Evolutionary conservation across 1,140 invertebrate genomes (phyloP).

Genomic region (Rhyacophila brunnea): DNA sequence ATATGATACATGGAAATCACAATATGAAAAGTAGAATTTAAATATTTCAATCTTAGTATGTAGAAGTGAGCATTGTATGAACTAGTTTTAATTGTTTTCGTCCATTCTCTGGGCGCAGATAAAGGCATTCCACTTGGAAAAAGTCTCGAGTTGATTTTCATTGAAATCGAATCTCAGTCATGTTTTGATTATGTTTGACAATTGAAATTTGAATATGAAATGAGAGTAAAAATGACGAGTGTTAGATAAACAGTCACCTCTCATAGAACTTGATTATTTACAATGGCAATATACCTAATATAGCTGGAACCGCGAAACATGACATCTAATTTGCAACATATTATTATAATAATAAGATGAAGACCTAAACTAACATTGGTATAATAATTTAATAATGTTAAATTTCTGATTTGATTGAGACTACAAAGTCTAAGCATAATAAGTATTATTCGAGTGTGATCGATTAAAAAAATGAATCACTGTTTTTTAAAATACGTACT

Average conservation of each 20-base stretch:
- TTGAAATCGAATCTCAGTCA: slow-evolving; percentile 27
- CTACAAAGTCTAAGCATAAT: too few species aligned
- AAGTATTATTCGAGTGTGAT: too few species aligned
- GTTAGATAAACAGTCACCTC: slow-evolving; percentile 17
- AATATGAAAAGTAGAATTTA: background rate
- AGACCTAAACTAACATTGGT: too few species aligned
- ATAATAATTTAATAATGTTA: too few species aligned
- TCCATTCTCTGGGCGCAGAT: slow-evolving; percentile 8
- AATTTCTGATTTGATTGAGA: too few species aligned
- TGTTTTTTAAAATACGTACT: too few species aligned
- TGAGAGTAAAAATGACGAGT: slow-evolving; percentile 26
- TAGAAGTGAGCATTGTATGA: slow-evolving; percentile 9
- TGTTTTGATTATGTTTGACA: slow-evolving; percentile 35
- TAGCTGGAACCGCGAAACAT: too few species aligned
- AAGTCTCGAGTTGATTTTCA: slow-evolving; percentile 26
- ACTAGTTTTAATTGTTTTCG: slow-evolving; percentile 35
- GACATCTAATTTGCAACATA: too few species aligned
- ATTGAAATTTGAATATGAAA: slow-evolving; percentile 37
- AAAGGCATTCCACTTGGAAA: slow-evolving; percentile 27
- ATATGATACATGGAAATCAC: background rate
- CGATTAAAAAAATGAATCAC: too few species aligned
- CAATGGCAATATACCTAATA: too few species aligned
- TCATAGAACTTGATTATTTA: too few species aligned
- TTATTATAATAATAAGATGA: too few species aligned
- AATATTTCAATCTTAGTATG: background rate